Conservation (phyloP, 1,140 invertebrate genomes). For the Geopemphigus sp. region DNA sequence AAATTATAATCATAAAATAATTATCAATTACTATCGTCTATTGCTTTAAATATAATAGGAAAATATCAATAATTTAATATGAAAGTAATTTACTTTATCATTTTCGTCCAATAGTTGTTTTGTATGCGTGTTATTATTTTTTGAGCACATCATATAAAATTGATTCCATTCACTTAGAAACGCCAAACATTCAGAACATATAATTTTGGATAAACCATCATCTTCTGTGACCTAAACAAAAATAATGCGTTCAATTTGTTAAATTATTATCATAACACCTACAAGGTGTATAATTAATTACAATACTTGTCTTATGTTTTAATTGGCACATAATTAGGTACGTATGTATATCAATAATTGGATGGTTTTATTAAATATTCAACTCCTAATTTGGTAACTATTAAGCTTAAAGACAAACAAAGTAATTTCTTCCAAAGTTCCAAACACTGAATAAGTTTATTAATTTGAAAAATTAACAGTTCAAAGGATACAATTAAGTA, state of each 20-base stretch:
- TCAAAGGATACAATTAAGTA: too few relatives aligned
- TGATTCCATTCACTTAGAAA: constrained; percentile 18
- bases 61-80: neutral
- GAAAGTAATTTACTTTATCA: constrained; percentile 35
- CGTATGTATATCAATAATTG: too few relatives aligned
- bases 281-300: neutral
- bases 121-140: constrained; percentile 1
- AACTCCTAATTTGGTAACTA: too few relatives aligned
- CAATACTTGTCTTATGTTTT: too few relatives aligned
- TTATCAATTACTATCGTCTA: neutral
- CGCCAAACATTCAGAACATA: neutral
- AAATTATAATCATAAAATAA: neutral
- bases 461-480: too few relatives aligned
- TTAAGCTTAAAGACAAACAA: too few relatives aligned
- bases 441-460: too few relatives aligned
- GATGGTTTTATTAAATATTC: too few relatives aligned
- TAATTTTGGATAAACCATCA: constrained; percentile 21
- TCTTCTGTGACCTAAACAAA: constrained; percentile 21
- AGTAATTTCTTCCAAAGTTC: too few relatives aligned
- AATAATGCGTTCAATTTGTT: neutral
- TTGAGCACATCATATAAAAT: constrained; percentile 34
- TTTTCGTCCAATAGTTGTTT: neutral
- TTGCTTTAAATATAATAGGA: too few relatives aligned
- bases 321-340: too few relatives aligned
- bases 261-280: too few relatives aligned